phyloP scores from a whole-genome alignment of 2,797 vertebrate genomes.

The Dryobates pubescens region DNA sequence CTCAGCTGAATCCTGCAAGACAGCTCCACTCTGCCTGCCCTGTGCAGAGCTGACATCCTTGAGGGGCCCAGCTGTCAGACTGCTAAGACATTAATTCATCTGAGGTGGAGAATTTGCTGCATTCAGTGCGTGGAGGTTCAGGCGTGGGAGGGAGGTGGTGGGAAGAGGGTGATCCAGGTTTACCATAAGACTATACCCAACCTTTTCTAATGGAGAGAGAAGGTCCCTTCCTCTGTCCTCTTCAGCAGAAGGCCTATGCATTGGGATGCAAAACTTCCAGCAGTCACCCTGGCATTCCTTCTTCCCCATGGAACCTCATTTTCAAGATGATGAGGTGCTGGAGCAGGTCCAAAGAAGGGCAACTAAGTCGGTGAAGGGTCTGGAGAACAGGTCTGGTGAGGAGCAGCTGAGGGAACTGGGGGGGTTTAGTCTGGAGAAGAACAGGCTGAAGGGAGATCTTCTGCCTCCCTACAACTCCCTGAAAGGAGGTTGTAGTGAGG shows the following conservation, averaged over 20 bases:
- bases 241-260: neutral
- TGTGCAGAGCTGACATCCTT: neutral
- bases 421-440: too few species aligned
- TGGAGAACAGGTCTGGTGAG: too few species aligned
- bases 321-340: neutral
- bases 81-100: neutral
- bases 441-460: too few species aligned
- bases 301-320: constrained; percentile 14
- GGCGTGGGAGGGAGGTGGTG: neutral
- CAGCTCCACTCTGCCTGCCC: neutral
- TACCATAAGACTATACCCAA: constrained; percentile 9
- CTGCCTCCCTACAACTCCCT: too few species aligned
- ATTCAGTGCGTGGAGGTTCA: neutral
- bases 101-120: neutral
- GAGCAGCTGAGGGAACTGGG: too few species aligned
- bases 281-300: neutral
- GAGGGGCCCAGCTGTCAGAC: neutral
- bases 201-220: constrained; percentile 23
- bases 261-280: neutral
- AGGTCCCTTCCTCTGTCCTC: neutral
- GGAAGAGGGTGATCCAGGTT: constrained; percentile 35
- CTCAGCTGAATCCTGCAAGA: neutral
- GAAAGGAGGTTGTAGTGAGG: too few species aligned
- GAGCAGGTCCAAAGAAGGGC: too few species aligned
- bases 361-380: too few species aligned